These are phyloP conservation scores for Paramuricea clavata DNA, from an alignment of 92 coral and sea anemone genomes.

Conservation along the genomic window DNA sequence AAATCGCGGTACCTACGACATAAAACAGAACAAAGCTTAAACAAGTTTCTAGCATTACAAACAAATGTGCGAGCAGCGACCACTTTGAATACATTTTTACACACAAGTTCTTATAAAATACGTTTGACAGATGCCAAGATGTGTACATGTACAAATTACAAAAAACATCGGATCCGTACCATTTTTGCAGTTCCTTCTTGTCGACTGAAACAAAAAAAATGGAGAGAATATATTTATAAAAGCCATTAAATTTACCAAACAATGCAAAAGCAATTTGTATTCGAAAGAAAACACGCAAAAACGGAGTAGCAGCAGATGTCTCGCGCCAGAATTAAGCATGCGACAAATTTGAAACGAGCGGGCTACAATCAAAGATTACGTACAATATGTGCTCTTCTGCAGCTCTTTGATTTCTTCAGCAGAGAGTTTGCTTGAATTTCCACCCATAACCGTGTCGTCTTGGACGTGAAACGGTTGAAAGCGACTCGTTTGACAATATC, in stretches of 20 bases:
- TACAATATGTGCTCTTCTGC: conserved; percentile 92
- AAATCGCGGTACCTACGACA: conserved; percentile 91
- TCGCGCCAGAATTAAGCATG: conserved; percentile 44
- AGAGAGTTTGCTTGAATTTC: conserved; percentile 92
- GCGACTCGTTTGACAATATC: neutral
- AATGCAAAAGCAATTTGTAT: conserved; percentile 51
- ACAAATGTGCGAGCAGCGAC: conserved; percentile 28
- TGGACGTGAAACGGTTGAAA: conserved; percentile 24
- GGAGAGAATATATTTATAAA: conserved; percentile 25
- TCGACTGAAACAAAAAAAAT: conserved; percentile 79
- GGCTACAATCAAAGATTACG: conserved; percentile 52
- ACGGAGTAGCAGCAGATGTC: conserved; percentile 12
- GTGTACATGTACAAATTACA: neutral
- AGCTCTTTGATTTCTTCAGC: conserved; percentile 94
- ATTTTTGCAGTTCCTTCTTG: conserved; percentile 95
- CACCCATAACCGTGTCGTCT: conserved; percentile 77
- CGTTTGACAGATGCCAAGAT: neutral
- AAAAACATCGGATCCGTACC: conserved; percentile 73
- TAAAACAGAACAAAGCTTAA: neutral
- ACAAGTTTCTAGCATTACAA: conserved; percentile 26
- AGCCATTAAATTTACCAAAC: conserved; percentile 51
- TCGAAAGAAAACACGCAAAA: conserved; percentile 49
- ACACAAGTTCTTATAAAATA: neutral
- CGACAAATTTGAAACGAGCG: conserved; percentile 41
- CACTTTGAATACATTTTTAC: neutral